These are phyloP conservation scores for Agriotes lineatus DNA, from an alignment of 2,888 invertebrate genomes.

Conservation along the genomic window DNA sequence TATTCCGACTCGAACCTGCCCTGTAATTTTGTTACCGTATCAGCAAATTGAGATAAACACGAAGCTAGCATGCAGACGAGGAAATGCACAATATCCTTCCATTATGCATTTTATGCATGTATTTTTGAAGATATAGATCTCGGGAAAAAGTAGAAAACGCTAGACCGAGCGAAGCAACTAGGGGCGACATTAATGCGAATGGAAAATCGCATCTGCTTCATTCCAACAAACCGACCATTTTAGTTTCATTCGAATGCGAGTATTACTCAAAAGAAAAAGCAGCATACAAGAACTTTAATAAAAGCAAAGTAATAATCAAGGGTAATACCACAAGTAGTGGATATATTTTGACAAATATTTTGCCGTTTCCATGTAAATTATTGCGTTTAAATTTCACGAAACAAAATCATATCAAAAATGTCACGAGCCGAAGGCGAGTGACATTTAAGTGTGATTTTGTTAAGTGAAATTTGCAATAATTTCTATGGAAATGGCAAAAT, in stretches of 20 bases:
- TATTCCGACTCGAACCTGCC: background rate
- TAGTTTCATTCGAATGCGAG: background rate
- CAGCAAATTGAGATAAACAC: background rate
- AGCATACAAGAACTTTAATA: no score
- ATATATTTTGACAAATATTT: no score
- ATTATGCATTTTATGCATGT: background rate
- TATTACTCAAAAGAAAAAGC: background rate
- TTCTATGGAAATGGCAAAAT: no score
- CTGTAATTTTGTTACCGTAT: background rate
- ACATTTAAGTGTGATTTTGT: no score
- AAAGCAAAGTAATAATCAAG: no score
- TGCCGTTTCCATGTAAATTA: no score
- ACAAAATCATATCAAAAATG: no score
- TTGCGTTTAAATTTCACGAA: no score
- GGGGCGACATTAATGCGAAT: background rate
- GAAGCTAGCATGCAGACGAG: background rate
- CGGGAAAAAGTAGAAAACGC: background rate
- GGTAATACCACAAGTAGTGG: no score
- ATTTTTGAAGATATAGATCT: background rate
- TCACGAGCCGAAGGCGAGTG: no score
- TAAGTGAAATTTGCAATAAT: no score
- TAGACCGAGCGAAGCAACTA: background rate
- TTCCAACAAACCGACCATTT: background rate
- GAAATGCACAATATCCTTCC: background rate
- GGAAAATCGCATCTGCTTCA: conserved; percentile 1